These are phyloP conservation scores for Planiliza haematocheilus DNA, from an alignment of 2,113 vertebrate genomes.

Conservation along the genomic window DNA sequence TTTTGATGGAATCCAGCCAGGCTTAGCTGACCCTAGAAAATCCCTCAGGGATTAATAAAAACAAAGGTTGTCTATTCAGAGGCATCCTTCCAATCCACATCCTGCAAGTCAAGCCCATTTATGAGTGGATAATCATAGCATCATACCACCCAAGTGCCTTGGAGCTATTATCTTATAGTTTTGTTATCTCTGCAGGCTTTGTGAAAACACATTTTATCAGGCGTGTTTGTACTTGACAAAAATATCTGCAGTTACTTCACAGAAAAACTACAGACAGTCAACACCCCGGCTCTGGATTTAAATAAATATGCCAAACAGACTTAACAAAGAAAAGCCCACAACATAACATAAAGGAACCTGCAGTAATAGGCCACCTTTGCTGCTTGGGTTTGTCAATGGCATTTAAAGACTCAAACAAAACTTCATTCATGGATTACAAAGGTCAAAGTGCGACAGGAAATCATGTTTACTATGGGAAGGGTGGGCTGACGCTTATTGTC, in stretches of 20 bases:
- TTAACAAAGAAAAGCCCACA: conserved; percentile 3
- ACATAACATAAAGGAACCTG: not conserved
- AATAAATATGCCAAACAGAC: not conserved
- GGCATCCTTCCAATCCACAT: conserved; percentile 59
- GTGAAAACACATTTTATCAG: conserved; percentile 15
- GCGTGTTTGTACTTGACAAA: conserved; percentile 38
- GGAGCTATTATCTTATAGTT: conserved; percentile 45
- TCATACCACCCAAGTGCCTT: conserved; percentile 34
- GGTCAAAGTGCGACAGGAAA: conserved; percentile 68
- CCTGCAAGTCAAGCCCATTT: conserved; percentile 51
- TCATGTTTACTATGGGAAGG: conserved; percentile 77
- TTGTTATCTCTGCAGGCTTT: conserved; percentile 23
- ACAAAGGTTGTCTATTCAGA: conserved; percentile 69
- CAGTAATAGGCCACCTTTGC: not conserved
- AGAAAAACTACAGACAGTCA: conserved; percentile 17
- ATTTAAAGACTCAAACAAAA: conserved; percentile 54
- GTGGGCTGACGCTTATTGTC: conserved; percentile 73
- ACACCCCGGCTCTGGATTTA: too few relatives aligned
- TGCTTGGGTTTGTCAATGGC: conserved; percentile 55
- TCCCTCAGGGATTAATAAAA: conserved; percentile 70
- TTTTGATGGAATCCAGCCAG: conserved; percentile 62
- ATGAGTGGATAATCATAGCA: conserved; percentile 60
- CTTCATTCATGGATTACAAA: conserved; percentile 72
- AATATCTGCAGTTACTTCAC: conserved; percentile 38
- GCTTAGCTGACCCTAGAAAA: conserved; percentile 67